These are phyloP conservation scores for Eolophus roseicapilla DNA, from an alignment of 2,113 vertebrate genomes.

Conservation along the genomic window DNA sequence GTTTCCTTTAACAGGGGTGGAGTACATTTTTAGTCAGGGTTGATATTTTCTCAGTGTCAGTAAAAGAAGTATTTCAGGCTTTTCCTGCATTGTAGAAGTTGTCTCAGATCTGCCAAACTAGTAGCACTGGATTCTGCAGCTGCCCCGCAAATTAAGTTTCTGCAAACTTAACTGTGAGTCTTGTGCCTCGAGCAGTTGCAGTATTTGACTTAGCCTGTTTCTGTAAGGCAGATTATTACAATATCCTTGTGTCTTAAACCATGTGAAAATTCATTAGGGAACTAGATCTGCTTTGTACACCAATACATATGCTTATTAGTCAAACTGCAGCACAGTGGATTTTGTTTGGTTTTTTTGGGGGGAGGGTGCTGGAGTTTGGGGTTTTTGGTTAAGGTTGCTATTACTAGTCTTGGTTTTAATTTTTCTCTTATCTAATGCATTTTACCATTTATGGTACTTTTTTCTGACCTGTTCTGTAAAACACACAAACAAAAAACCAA, in stretches of 20 bases:
- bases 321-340: not conserved
- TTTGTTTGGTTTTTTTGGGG: not conserved
- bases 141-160: constrained; percentile 1
- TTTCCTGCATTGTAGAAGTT: constrained; percentile 10
- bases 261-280: not conserved
- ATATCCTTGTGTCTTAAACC: not conserved
- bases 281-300: not conserved
- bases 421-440: not conserved
- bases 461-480: not conserved
- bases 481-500: not conserved
- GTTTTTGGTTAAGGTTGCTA: not conserved
- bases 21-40: not conserved
- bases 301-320: not conserved
- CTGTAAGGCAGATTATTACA: not conserved
- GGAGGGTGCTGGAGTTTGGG: not conserved
- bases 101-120: constrained; percentile 29
- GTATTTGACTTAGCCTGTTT: constrained; percentile 4
- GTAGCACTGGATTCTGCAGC: constrained; percentile 40
- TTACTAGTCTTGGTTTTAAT: not conserved
- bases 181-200: constrained; percentile 6
- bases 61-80: constrained; percentile 52
- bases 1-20: constrained; percentile 26
- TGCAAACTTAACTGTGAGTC: not conserved
- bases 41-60: constrained; percentile 20
- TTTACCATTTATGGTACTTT: not conserved